These are phyloP conservation scores for Albula glossodonta DNA, from an alignment of 2,113 vertebrate species.

Conservation along the genomic window DNA sequence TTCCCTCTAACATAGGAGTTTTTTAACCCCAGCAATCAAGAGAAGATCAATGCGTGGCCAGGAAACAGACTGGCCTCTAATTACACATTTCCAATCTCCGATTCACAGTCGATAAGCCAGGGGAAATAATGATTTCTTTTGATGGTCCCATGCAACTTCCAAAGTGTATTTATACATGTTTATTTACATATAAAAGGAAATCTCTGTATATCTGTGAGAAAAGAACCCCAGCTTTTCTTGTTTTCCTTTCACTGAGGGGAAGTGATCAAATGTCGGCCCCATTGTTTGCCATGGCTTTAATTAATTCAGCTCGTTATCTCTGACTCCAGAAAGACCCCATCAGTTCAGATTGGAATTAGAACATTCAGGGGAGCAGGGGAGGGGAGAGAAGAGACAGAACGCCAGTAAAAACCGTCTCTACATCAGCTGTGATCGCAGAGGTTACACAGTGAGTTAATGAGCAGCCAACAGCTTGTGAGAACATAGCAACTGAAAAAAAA, in stretches of 20 bases:
- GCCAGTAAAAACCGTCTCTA: slow-evolving; percentile 40
- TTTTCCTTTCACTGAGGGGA: slow-evolving; percentile 44
- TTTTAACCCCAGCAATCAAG: slow-evolving; percentile 47
- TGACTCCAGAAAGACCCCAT: slow-evolving; percentile 54
- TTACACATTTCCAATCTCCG: slow-evolving; percentile 62
- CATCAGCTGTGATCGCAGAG: slow-evolving; percentile 53
- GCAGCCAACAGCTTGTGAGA: slow-evolving; percentile 62
- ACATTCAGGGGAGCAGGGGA: slow-evolving; percentile 48
- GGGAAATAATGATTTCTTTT: slow-evolving; percentile 55
- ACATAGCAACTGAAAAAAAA: slow-evolving; percentile 56
- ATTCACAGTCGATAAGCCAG: slow-evolving; percentile 44
- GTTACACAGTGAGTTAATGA: slow-evolving; percentile 69
- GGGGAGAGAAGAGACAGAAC: slow-evolving; percentile 24
- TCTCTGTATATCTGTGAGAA: slow-evolving; percentile 30
- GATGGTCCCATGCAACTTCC: slow-evolving; percentile 49
- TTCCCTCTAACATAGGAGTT: slow-evolving; percentile 2
- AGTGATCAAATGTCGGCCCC: slow-evolving; percentile 61
- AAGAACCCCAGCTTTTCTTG: slow-evolving; percentile 43
- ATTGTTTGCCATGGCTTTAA: slow-evolving; percentile 66
- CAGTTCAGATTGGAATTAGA: slow-evolving; percentile 59
- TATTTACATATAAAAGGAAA: slow-evolving; percentile 66
- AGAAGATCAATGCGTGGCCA: slow-evolving; percentile 51
- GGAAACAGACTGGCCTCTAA: slow-evolving; percentile 52
- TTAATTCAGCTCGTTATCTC: slow-evolving; percentile 69
- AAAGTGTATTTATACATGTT: slow-evolving; percentile 24